Evolutionary conservation across 2,888 invertebrate genomes (phyloP), one percentile per base, ranked within the genome.

Genomic region (Adelphocoris suturalis): DNA sequence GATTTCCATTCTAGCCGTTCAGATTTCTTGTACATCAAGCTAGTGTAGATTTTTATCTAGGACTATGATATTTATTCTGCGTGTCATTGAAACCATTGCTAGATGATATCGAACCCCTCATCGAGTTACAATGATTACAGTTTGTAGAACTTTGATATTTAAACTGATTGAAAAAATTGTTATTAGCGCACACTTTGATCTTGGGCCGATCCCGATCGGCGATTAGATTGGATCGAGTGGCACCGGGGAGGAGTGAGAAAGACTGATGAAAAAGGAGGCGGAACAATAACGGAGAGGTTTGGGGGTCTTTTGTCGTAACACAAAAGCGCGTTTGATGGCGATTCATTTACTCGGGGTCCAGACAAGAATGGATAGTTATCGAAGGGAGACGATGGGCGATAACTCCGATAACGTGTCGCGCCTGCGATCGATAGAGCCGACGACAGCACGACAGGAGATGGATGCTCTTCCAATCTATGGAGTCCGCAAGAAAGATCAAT

Each of bases 321-420:
- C 68, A 68, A 68, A 68, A 68, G 68, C 68, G 68, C 68, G 68
- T 68, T 68, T 68, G 68, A 57, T 68, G 27, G 68, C 68, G 68
- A 68, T 68, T 68, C 68, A 68, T 68, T 68, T 68, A 68, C 68
- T 19, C 68, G 23, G 23, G 13, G 68, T 68, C 68, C 68, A 68
- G 68, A 68, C 68, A 68, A 68, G 68, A 68, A 68, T 68, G 68
- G 68, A 68, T 68, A 68, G 68, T 68, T 68, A 68, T 68, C 68
- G 23, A 68, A 68, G 68, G 52, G 52, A 23, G 68, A 23, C 68
- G 68, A 68, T 68, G 19, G 23, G 27, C 68, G 68, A 68, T 68
- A n/a, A 19, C 27, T 68, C 68, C 13, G 68, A 68, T 68, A 23
- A 23, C 27, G 19, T 9, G 23, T 23, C 19, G 52, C 52, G 52